Evolutionary conservation across 2,888 invertebrate species (phyloP).

Genomic region (Ormia ochracea): DNA sequence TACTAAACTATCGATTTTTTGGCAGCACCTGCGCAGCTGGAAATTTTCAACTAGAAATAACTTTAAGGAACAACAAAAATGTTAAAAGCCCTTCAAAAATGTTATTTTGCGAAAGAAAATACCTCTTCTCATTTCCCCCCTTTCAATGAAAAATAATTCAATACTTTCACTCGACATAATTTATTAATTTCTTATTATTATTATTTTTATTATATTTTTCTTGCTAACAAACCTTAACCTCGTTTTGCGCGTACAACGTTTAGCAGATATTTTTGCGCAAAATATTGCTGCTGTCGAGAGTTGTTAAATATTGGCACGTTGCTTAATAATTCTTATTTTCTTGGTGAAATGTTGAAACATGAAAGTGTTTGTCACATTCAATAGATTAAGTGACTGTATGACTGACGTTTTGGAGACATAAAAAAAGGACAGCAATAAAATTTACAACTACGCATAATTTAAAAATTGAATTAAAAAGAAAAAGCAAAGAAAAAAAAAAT

Average conservation of each 20-base stretch:
- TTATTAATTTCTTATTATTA: too few species aligned
- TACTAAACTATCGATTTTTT: too few species aligned
- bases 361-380: conserved; percentile 64
- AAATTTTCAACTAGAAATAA: too few species aligned
- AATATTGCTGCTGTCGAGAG: not conserved
- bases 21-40: too few species aligned
- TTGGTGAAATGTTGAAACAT: conserved; percentile 61
- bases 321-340: conserved; percentile 51
- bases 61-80: too few species aligned
- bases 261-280: not conserved
- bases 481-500: not conserved
- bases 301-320: conserved; percentile 49
- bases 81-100: too few species aligned
- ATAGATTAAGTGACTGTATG: conserved; percentile 64
- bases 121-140: not conserved
- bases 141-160: not conserved
- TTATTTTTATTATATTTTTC: too few species aligned
- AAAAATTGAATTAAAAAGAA: not conserved
- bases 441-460: conserved; percentile 34
- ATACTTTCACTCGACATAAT: conserved; percentile 23
- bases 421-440: conserved; percentile 18
- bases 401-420: conserved; percentile 66
- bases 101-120: too few species aligned
- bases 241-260: not conserved
- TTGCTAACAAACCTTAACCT: not conserved